Base-by-base conservation (phyloP, 2,888 invertebrate genomes). In the Dermolepida albohirtum region DNA sequence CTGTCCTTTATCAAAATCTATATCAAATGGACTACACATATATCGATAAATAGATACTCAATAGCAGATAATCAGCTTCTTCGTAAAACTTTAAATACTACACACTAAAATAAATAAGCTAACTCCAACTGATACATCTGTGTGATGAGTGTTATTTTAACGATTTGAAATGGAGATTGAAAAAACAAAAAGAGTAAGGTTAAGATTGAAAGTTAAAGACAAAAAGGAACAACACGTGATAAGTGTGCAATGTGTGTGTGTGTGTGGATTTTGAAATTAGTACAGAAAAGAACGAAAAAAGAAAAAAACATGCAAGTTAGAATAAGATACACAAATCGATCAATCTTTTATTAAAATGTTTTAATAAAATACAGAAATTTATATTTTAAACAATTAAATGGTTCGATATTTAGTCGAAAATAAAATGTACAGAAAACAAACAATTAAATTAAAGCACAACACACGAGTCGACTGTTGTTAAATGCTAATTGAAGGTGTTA, bases 231-330 rank as follows among this genome's bases (percentile, higher is more conserved):
- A 49, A 49, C 2, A 8, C 12, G 12, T 22, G n/a, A 49, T 4
- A 17, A 16, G 12, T 49, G 49, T 49, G 22, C 16, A 16, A 12
- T 49, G 22, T 17, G 22, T 49, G 10, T 22, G 22, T 22, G n/a
- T n/a, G n/a, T n/a, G 16, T 47, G 14, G 16, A 6, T 6, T 12
- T 47, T 12, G 5, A 17, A 17, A 17, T 16, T 50, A 27, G 17
- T 22, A 22, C 11, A 22, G 11, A 27, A 8, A 55, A n/a, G 8
- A 40, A 29, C 16, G 0, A 12, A 40, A 12, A n/a, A 14, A 7
- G 29, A 29, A 22, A 51, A 39, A 50, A 14, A n/a, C 66, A 66
- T 66, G 66, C 66, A 59, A 59, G 66, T 66, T 59, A 66, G 66
- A 66, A 66, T 59, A 66, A 66, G 50, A 49, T 59, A 66, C 66